Percentiles rank a stretch among this genome's conserved stretches.
Evolutionary conservation across 2,888 invertebrate species (phyloP).

Genomic region (Scaptomyza caliginosa): DNA sequence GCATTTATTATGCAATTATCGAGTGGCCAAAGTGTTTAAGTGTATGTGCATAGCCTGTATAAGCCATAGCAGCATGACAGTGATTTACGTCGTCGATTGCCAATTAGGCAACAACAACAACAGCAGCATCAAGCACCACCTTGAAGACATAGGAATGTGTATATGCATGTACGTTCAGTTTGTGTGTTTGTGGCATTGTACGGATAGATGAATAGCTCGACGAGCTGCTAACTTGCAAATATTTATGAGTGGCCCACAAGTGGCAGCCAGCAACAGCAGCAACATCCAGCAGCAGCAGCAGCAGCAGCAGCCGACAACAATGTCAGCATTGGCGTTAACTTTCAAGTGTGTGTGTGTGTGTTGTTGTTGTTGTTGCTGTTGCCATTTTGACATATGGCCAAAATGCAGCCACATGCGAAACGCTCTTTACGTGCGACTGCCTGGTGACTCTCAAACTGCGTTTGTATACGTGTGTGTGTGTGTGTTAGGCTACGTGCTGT

Average conservation of each 20-base stretch:
- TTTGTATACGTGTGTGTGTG: conserved; percentile 17
- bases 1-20: conserved; percentile 80
- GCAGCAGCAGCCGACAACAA: conserved; percentile 54
- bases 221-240: conserved; percentile 81
- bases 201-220: conserved; percentile 78
- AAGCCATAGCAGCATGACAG: conserved; percentile 60
- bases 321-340: conserved; percentile 63
- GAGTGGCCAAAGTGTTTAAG: conserved; percentile 62
- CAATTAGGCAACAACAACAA: conserved; percentile 62
- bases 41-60: conserved; percentile 36
- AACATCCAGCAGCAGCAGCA: conserved; percentile 20
- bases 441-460: conserved; percentile 8
- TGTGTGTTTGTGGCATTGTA: conserved; percentile 44
- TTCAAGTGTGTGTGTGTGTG: conserved; percentile 35
- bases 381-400: conserved; percentile 79
- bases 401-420: conserved; percentile 77
- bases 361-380: conserved; percentile 56
- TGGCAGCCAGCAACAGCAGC: conserved; percentile 54
- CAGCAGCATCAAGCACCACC: conserved; percentile 33
- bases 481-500: conserved; percentile 21
- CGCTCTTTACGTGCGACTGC: conserved; percentile 52
- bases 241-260: conserved; percentile 79
- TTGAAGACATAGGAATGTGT: conserved; percentile 63
- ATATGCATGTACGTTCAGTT: conserved; percentile 6
- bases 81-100: conserved; percentile 79